These are phyloP conservation scores for Petrosia ficiformis DNA, from an alignment of 37 sponge, comb jelly and placozoan species.

Conservation along the genomic window DNA sequence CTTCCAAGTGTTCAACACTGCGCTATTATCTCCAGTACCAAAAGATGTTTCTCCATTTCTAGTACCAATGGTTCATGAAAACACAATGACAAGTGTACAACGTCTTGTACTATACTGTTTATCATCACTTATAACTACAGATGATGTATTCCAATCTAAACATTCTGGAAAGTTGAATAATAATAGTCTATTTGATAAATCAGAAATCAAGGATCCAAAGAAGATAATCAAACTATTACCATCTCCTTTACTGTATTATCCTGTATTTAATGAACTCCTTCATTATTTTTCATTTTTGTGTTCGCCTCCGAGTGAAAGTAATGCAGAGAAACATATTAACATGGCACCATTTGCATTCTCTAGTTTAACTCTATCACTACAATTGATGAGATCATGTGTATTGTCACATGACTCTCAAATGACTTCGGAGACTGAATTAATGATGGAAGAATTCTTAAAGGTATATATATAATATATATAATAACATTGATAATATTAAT, in stretches of 20 bases:
- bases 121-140: slow-evolving; percentile 24
- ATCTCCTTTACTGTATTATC: slow-evolving; percentile 11
- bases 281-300: slow-evolving; percentile 13
- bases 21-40: slow-evolving; percentile 47
- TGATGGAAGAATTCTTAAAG: too few species aligned
- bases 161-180: background rate
- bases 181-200: background rate
- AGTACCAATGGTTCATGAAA: slow-evolving; percentile 50
- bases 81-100: slow-evolving; percentile 56
- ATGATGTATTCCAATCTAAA: slow-evolving; percentile 5
- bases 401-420: background rate
- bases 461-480: too few species aligned
- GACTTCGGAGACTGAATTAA: too few species aligned
- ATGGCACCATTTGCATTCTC: slow-evolving; percentile 37
- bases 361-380: slow-evolving; percentile 27
- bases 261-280: slow-evolving; percentile 37
- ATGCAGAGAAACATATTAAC: slow-evolving; percentile 38
- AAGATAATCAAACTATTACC: background rate
- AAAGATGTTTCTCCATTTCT: slow-evolving; percentile 84
- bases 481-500: background rate
- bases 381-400: slow-evolving; percentile 37
- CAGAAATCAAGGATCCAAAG: background rate
- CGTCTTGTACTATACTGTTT: slow-evolving; percentile 29
- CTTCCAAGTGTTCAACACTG: slow-evolving; percentile 3
- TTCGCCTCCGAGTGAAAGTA: slow-evolving; percentile 7